Base-by-base conservation (phyloP, 1,140 invertebrate genomes). In the Chymomyza costata region DNA sequence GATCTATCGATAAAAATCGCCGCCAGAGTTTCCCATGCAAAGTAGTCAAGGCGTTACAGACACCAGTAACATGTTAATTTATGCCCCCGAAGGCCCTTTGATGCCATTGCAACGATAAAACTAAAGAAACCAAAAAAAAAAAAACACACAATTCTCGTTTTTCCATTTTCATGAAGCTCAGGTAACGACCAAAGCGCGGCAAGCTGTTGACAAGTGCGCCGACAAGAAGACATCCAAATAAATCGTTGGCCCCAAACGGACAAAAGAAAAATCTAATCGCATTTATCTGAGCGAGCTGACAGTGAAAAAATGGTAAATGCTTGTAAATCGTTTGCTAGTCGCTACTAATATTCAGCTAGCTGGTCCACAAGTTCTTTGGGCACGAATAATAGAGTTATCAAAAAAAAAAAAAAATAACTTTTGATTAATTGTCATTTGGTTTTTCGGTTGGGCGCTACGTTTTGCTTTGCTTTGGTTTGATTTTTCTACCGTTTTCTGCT, bases 361-460 rank as follows among this genome's bases (percentile, higher is more conserved):
- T 34, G 25, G 13, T 8, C 13, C 41, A 13, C 13, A 21, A 6
- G 25, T 37, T n/a, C n/a, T n/a, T n/a, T n/a, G n/a, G n/a, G n/a
- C 46, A 48, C 44, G 59, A 59, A 80, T 80, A 80, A 80, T 80
- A 68, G 64, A 80, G 73, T 80, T 80, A 80, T 80, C 73, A 78
- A 8, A 0, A n/a, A n/a, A n/a, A n/a, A n/a, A n/a, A 10, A 8
- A 35, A 34, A 21, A 19, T 19, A n/a, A 43, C 30, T 65, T 64
- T 80, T 80, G 73, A 80, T 80, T 80, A 80, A 80, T 80, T 80
- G 68, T 41, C 44, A 52, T 60, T 71, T 71, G 63, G 54, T 63
- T 11, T 39, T 50, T 57, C 51, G 51, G 38, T 60, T 45, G 73
- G n/a, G n/a, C 67, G 73, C 58, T 78, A 65, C 73, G 71, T 80